Conservation (phyloP, 2,797 vertebrate genomes). For the Chiroxiphia lanceolata region DNA sequence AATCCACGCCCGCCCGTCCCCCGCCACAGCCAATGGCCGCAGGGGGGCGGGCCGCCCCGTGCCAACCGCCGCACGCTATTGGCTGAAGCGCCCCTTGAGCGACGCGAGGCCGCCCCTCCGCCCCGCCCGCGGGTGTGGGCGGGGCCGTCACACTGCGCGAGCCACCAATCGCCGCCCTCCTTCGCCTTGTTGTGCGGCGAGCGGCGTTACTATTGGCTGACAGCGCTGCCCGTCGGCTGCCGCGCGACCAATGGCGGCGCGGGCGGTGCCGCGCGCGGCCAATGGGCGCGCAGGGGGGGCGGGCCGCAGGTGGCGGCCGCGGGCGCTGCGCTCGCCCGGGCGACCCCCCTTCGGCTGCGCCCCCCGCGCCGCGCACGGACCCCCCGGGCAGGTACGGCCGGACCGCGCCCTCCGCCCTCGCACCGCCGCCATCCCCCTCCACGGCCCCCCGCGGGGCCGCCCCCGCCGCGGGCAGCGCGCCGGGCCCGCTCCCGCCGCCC, state of each 20-base stretch:
- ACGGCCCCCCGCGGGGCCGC: too few species aligned
- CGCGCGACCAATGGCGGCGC: not conserved
- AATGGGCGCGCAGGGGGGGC: conserved; percentile 52
- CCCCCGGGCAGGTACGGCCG: not conserved
- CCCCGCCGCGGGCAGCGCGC: too few species aligned
- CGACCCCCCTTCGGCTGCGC: not conserved
- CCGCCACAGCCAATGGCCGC: not conserved
- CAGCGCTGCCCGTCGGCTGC: not conserved
- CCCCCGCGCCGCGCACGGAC: not conserved
- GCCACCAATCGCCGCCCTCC: not conserved
- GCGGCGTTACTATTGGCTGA: not conserved
- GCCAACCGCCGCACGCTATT: not conserved
- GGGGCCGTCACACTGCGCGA: rapidly evolving
- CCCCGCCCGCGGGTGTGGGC: not conserved
- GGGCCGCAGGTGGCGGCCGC: conserved; percentile 40
- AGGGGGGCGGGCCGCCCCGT: not conserved
- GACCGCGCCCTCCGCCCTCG: too few species aligned
- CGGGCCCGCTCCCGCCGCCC: too few species aligned
- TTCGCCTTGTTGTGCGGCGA: conserved; percentile 41
- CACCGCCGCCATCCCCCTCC: too few species aligned
- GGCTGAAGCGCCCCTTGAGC: not conserved
- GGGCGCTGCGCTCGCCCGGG: not conserved
- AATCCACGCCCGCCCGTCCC: not conserved
- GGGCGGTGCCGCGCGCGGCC: conserved; percentile 38
- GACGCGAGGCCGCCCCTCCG: not conserved